phyloP scores from a whole-genome alignment of 2,888 invertebrate species.

The Holacanthella duospinosa region DNA sequence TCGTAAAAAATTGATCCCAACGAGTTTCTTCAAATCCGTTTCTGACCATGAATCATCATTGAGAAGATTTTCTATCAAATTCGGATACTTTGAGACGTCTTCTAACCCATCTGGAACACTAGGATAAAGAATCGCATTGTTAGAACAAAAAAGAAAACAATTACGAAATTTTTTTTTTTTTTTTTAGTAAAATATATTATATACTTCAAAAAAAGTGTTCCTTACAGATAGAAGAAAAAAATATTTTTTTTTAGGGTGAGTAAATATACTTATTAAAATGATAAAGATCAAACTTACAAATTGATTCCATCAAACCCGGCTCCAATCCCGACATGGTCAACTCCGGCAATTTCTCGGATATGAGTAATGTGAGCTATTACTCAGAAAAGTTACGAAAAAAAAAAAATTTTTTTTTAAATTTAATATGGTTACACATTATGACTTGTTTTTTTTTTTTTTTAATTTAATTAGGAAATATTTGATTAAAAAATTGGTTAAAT shows the following conservation, averaged over 20 bases:
- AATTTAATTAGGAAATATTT: no score
- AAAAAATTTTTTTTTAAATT: slow-evolving; percentile 10
- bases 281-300: no score
- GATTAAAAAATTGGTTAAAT: not conserved
- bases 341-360: slow-evolving; percentile 67
- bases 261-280: no score
- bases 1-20: slow-evolving; percentile 70
- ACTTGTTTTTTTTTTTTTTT: no score
- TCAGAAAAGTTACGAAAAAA: no score
- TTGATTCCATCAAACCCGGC: slow-evolving; percentile 84
- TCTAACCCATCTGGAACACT: slow-evolving; percentile 68
- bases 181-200: not conserved
- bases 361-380: slow-evolving; percentile 74
- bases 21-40: slow-evolving; percentile 67
- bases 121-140: slow-evolving; percentile 27
- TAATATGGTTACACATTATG: no score
- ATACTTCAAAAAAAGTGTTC: not conserved
- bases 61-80: slow-evolving; percentile 63
- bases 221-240: no score
- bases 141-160: not conserved
- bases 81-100: slow-evolving; percentile 74
- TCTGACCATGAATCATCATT: slow-evolving; percentile 73
- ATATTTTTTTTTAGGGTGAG: no score
- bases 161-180: no score
- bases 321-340: slow-evolving; percentile 76